Evolutionary conservation across 2,888 invertebrate species (phyloP).

Genomic region (Euphydryas editha): DNA sequence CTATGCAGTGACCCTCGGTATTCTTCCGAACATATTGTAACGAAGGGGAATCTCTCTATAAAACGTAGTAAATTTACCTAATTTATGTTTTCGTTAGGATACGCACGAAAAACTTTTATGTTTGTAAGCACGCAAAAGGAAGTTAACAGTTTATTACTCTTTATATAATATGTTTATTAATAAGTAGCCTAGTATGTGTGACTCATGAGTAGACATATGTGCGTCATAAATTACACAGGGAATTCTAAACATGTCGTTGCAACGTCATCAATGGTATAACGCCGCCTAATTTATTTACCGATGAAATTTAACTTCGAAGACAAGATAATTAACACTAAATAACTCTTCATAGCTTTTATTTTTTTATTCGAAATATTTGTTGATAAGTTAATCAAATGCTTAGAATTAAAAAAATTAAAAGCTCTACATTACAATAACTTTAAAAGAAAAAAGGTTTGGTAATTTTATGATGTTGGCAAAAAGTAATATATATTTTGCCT

Average conservation of each 20-base stretch:
- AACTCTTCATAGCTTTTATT: neutral
- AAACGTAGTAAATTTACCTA: conserved; percentile 76
- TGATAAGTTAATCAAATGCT: too few species aligned
- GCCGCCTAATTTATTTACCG: conserved; percentile 49
- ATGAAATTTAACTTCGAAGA: conserved; percentile 47
- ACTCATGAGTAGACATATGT: conserved; percentile 62
- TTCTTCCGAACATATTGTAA: conserved; percentile 80
- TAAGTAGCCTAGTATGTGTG: conserved; percentile 66
- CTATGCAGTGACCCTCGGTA: conserved; percentile 75
- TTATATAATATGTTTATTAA: conserved; percentile 67
- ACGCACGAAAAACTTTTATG: conserved; percentile 82
- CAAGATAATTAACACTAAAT: conserved; percentile 40
- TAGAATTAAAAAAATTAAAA: too few species aligned
- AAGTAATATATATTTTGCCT: too few species aligned
- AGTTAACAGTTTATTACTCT: conserved; percentile 70
- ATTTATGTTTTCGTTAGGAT: conserved; percentile 81
- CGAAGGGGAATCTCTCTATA: conserved; percentile 79
- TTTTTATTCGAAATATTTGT: too few species aligned
- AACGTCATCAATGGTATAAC: conserved; percentile 53
- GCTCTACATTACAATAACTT: too few species aligned
- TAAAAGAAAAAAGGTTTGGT: too few species aligned
- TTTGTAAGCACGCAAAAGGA: conserved; percentile 78
- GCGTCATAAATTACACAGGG: conserved; percentile 62
- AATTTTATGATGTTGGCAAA: too few species aligned
- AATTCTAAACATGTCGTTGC: conserved; percentile 63